Evolutionary conservation across 2,888 invertebrate species (phyloP), one percentile per base, ranked within the genome.

Genomic region (Callyntrura guangdongensis): DNA sequence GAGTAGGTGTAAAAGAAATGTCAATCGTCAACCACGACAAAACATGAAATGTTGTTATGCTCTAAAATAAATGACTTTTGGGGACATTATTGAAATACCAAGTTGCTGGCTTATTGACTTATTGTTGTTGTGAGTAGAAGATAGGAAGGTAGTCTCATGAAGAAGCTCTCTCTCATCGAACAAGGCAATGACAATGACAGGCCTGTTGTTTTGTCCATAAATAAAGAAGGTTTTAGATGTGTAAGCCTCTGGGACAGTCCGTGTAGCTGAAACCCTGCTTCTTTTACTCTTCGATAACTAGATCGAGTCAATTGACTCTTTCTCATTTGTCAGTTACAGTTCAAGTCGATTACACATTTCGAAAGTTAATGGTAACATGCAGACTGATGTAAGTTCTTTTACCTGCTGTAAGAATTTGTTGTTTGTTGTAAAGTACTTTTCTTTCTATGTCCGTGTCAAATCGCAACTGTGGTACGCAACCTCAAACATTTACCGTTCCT

Each of bases 241-340:
- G 45, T 17, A 84, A 84, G 84, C 84, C 84, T 69, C 84, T 83
- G 20, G 82, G n/a, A 36, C 25, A 27, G 22, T 22, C 36, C 22
- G 22, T 72, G 56, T 74, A n/a, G n/a, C n/a, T n/a, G n/a, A n/a
- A n/a, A n/a, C n/a, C n/a, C n/a, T n/a, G n/a, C 47, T 22, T 27
- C 27, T 27, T 81, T 1, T 81, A 17, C 12, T 27, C 59, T 47
- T 20, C 12, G 22, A 36, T 56, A 72, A 67, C 67, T 81, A 20
- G 87, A 69, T 86, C 79, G 79, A 61, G 64, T 82, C 83, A 85
- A 93, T 92, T 92, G 93, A 93, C 90, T 91, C 90, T 92, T 93
- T 91, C 92, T 89, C 90, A 93, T 93, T 93, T 93, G 93, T 93
- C 93, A 92, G 89, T 90, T 67, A 74, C 84, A 89, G 77, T 83